Evolutionary conservation across 2,888 invertebrate genomes (phyloP).

Genomic region (Agonopterix arenella): DNA sequence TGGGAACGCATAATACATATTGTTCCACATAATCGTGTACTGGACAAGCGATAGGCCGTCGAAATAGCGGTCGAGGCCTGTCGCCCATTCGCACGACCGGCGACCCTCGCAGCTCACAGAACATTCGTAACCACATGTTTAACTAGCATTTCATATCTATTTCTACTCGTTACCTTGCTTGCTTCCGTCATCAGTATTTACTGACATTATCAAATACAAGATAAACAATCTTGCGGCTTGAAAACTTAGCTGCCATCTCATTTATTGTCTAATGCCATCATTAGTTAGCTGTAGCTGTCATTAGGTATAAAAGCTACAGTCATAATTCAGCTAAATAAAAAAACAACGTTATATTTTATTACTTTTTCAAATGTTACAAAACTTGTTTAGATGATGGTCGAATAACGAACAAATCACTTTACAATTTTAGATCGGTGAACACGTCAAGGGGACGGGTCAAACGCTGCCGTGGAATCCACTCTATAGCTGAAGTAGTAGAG

Average conservation of each 20-base stretch:
- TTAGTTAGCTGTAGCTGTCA: conserved; percentile 3
- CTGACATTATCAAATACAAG: conserved; percentile 45
- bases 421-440: too few relatives aligned
- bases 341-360: conserved; percentile 4
- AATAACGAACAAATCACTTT: neutral
- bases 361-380: conserved; percentile 1
- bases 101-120: conserved; percentile 10
- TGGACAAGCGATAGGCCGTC: conserved; percentile 36
- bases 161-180: conserved; percentile 22
- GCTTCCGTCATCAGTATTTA: conserved; percentile 33
- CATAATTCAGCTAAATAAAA: conserved; percentile 6
- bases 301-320: conserved; percentile 7
- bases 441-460: conserved; percentile 12
- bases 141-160: too few relatives aligned
- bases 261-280: conserved; percentile 4
- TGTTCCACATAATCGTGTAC: conserved; percentile 14
- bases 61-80: conserved; percentile 63
- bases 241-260: neutral
- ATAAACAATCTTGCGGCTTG: conserved; percentile 17
- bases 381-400: neutral
- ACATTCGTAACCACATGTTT: conserved; percentile 9
- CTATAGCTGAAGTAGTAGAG: conserved; percentile 22
- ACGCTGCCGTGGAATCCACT: conserved; percentile 20
- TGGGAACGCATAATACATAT: conserved; percentile 5
- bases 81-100: conserved; percentile 38